Percentiles rank a stretch among this genome's conserved stretches.
These are phyloP conservation scores for Pristis pectinata DNA, from an alignment of 2,797 vertebrate genomes.

Conservation along the genomic window DNA sequence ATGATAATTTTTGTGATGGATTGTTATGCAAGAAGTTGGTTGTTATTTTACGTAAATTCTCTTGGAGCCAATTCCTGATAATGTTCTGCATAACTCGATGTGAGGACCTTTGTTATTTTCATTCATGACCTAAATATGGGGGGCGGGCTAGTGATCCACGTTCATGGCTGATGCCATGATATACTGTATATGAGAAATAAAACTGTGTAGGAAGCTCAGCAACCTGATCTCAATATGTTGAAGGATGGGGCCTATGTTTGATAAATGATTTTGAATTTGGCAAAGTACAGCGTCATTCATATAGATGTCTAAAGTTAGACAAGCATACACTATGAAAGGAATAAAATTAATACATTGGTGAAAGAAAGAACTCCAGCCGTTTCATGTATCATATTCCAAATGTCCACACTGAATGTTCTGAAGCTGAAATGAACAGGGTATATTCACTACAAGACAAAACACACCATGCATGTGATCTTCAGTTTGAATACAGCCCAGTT, in stretches of 20 bases:
- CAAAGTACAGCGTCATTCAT: not conserved
- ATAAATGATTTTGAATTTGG: not conserved
- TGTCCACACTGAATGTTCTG: not conserved
- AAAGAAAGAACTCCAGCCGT: not conserved
- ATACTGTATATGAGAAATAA: not conserved
- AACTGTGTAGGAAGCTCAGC: not conserved
- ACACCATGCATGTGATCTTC: not conserved
- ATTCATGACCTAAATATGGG: not conserved
- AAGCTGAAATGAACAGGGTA: not conserved
- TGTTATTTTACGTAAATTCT: too few species aligned
- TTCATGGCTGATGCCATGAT: not conserved
- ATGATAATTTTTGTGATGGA: not conserved
- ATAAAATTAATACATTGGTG: not conserved
- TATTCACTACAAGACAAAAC: not conserved
- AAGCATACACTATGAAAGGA: not conserved
- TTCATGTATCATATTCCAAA: not conserved
- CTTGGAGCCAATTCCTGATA: too few species aligned
- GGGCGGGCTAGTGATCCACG: not conserved
- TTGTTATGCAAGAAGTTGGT: too few species aligned
- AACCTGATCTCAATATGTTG: not conserved
- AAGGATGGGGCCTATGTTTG: not conserved
- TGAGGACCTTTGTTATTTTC: not conserved
- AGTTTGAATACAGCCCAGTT: not conserved
- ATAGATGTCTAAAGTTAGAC: not conserved
- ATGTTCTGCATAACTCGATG: too few species aligned